A percentile compares a stretch with the other conserved stretches of the same genome.
Conservation (phyloP, 1,140 invertebrate genomes). For the Orchestia grillus region DNA sequence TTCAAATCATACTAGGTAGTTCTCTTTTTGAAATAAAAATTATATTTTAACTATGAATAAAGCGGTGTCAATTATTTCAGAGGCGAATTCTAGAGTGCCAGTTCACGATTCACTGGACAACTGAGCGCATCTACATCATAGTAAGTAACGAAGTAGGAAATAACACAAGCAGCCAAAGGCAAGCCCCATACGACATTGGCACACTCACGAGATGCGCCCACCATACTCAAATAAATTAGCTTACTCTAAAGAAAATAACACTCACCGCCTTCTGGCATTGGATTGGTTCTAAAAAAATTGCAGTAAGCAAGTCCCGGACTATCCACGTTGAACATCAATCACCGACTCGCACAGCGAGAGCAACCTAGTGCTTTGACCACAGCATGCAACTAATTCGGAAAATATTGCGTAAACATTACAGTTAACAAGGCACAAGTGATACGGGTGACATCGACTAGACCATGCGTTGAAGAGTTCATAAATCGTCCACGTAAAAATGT, state of each 20-base stretch:
- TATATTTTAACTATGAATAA: background rate
- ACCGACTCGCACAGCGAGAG: background rate
- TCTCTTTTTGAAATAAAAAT: background rate
- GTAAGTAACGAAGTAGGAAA: background rate
- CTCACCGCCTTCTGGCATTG: background rate
- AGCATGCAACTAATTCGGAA: background rate
- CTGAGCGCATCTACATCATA: background rate
- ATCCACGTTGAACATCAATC: background rate
- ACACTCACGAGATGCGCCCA: background rate
- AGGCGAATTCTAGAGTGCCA: background rate
- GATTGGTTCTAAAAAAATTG: background rate
- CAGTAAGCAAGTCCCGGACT: background rate
- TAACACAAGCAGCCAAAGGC: background rate
- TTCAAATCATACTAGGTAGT: background rate
- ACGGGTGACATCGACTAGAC: background rate
- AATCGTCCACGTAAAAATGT: slow-evolving; percentile 29
- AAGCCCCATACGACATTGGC: background rate
- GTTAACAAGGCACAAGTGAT: background rate
- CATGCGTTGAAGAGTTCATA: background rate
- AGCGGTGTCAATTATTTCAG: background rate
- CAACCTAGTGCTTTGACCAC: background rate
- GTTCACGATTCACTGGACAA: background rate
- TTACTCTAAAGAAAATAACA: background rate
- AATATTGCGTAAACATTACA: background rate
- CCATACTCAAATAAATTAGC: background rate